These are phyloP conservation scores for Chaunax sp. DNA, from an alignment of 2,797 vertebrate species.

Conservation along the genomic window DNA sequence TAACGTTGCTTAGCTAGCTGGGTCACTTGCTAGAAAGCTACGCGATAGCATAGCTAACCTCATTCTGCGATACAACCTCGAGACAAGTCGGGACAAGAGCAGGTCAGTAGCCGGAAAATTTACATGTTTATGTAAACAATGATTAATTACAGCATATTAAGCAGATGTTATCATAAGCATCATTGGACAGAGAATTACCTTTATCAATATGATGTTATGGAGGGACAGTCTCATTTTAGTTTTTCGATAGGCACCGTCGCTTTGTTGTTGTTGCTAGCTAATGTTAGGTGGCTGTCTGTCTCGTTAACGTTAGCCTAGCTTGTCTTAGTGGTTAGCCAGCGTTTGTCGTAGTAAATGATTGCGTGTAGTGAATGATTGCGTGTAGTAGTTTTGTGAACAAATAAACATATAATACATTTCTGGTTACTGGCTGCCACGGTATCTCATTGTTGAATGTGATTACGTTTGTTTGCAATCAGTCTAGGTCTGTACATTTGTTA, in stretches of 20 bases:
- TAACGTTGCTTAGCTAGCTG: conserved; percentile 69
- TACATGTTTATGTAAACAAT: conserved; percentile 1
- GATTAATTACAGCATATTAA: neutral
- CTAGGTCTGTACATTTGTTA: conserved; percentile 4
- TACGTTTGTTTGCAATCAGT: neutral
- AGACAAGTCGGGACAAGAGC: conserved; percentile 88
- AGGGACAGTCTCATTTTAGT: conserved; percentile 24
- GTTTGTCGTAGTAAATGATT: neutral
- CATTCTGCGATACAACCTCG: conserved; percentile 85
- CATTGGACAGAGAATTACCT: accelerated
- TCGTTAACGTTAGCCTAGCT: conserved; percentile 44
- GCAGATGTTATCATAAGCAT: accelerated
- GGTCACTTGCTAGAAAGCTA: conserved; percentile 72
- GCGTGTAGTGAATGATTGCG: neutral
- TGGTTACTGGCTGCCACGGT: accelerated
- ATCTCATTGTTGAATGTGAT: accelerated
- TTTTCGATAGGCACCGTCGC: conserved; percentile 15
- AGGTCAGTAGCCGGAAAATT: conserved; percentile 80
- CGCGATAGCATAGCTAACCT: conserved; percentile 73
- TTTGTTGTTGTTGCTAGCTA: conserved; percentile 65
- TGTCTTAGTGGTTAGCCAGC: conserved; percentile 7
- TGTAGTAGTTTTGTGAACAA: neutral
- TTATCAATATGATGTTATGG: neutral
- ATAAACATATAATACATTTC: accelerated
- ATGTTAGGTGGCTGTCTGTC: conserved; percentile 33